Conservation (phyloP, 1,140 invertebrate species). For the Eumaeus atala region DNA sequence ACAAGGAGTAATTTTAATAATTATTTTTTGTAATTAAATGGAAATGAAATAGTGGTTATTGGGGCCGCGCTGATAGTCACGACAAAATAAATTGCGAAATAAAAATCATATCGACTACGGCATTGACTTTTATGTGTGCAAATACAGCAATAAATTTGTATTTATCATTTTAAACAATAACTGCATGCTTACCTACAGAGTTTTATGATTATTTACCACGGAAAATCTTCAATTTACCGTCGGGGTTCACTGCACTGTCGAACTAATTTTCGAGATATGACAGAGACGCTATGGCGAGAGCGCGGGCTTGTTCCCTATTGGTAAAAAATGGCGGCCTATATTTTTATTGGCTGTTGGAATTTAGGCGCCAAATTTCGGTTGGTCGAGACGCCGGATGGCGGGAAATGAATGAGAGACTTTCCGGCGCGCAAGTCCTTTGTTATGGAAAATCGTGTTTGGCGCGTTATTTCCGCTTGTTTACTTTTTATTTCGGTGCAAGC, state of each 20-base stretch:
- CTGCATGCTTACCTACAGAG: slow-evolving; percentile 44
- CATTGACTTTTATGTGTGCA: slow-evolving; percentile 8
- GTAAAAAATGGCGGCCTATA: slow-evolving; percentile 65
- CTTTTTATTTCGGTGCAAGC: slow-evolving; percentile 31
- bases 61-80: not conserved
- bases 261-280: slow-evolving; percentile 72
- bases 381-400: slow-evolving; percentile 67
- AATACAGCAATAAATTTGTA: slow-evolving; percentile 20
- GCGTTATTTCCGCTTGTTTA: slow-evolving; percentile 50
- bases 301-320: slow-evolving; percentile 61
- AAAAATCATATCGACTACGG: slow-evolving; percentile 16
- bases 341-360: slow-evolving; percentile 52
- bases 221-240: slow-evolving; percentile 65
- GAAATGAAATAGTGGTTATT: not conserved
- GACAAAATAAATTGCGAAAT: slow-evolving; percentile 30
- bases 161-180: slow-evolving; percentile 20
- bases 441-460: slow-evolving; percentile 64
- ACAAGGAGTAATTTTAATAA: not conserved
- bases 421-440: slow-evolving; percentile 58
- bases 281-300: slow-evolving; percentile 68
- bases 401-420: slow-evolving; percentile 64
- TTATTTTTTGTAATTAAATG: not conserved
- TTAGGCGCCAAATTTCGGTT: slow-evolving; percentile 73
- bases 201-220: slow-evolving; percentile 49
- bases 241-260: slow-evolving; percentile 69